Evolutionary conservation across 2,888 invertebrate genomes (phyloP).

Genomic region (Argynnis bischoffii): DNA sequence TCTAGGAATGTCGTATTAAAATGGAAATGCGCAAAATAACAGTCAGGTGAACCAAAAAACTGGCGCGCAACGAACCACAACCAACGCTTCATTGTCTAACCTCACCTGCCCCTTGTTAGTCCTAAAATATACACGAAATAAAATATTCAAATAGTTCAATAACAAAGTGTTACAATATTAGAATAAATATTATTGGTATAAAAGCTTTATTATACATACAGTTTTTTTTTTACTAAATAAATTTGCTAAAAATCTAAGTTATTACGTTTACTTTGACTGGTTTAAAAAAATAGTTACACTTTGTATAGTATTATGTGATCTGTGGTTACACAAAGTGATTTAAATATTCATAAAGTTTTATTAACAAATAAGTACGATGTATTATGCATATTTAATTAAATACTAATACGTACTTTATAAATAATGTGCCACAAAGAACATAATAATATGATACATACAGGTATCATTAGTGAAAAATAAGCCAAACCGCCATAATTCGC

Average conservation of each 20-base stretch:
- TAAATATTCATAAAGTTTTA: too few relatives aligned
- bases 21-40: constrained; percentile 33
- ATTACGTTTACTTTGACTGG: too few relatives aligned
- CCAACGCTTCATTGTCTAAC: constrained; percentile 63
- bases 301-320: too few relatives aligned
- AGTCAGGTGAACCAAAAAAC: constrained; percentile 49
- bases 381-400: neutral
- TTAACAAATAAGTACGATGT: too few relatives aligned
- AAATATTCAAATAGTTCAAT: constrained; percentile 1
- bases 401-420: too few relatives aligned
- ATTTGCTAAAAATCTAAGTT: too few relatives aligned
- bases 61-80: constrained; percentile 59
- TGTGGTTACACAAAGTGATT: too few relatives aligned
- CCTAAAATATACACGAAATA: constrained; percentile 13
- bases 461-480: constrained; percentile 33
- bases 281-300: too few relatives aligned
- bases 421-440: neutral
- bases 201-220: too few relatives aligned
- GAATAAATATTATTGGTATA: too few relatives aligned
- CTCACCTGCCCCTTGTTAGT: constrained; percentile 16
- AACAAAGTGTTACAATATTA: too few relatives aligned
- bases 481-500: constrained; percentile 43
- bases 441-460: neutral
- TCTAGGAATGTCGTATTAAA: constrained; percentile 8
- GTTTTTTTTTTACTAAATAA: too few relatives aligned